Base-by-base conservation (phyloP, 2,113 vertebrate species). In the Sorex fumeus region DNA sequence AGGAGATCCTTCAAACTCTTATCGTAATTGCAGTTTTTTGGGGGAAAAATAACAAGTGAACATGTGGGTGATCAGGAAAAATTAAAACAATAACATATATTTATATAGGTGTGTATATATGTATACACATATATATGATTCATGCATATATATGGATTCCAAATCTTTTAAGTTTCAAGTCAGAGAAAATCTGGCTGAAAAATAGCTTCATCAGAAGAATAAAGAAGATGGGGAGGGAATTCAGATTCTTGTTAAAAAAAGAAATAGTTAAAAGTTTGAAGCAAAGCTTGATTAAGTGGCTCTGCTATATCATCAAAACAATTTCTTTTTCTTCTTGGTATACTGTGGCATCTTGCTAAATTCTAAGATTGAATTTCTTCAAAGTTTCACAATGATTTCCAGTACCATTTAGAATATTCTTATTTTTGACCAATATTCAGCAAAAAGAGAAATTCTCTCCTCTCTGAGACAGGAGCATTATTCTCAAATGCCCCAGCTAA, bases 181-280 rank as follows among this genome's bases (percentile, higher is more conserved):
- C 66, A 67, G 30, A 92, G 72, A 86, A 88, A 95, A 87, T 82
- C 21, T 85, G 23, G 11, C 40, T 90, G 34, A 62, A 84, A 80
- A 92, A 18, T 13, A 8, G 10, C 67, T 64, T 36, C 77, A 32
- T 62, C 28, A n/a, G 25, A 66, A 80, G 69, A 91, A 2, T 7
- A 50, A 50, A 50, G 9, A 50, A 50, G 13, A 50, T 7, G 13
- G 47, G 13, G 6, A 13, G 9, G 16, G 28, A 94, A 85, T 53
- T 76, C 84, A 34, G 9, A 80, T 21, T 79, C 60, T 88, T 30
- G 2, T 50, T 50, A 7, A 50, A 50, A 50, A 9, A 50, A 50
- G 28, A 91, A 82, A 79, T 34, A 88, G 11, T 40, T 40, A 50
- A 89, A 32, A 27, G 25, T 91, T 71, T 71, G 62, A 45, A 87